Conservation (phyloP, 2,113 vertebrate genomes). For the Trichomycterus rosablanca region DNA sequence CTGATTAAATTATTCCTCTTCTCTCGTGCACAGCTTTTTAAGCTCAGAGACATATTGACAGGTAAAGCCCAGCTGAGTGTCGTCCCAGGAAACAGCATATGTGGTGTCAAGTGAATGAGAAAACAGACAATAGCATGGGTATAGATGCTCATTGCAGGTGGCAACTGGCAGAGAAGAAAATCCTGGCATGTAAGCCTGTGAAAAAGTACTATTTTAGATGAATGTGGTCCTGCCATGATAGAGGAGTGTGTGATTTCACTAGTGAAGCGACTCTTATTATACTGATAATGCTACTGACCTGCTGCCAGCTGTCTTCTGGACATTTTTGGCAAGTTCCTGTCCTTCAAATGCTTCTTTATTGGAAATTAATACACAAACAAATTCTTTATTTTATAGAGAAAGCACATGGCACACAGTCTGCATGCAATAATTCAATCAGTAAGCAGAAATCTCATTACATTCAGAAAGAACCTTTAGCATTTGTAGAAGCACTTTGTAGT, state of each 20-base stretch:
- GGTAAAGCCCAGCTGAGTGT: slow-evolving; percentile 55
- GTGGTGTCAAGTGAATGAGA: slow-evolving; percentile 44
- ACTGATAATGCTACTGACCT: slow-evolving; percentile 36
- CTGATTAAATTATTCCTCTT: slow-evolving; percentile 64
- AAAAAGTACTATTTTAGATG: slow-evolving; percentile 18
- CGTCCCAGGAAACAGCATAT: slow-evolving; percentile 55
- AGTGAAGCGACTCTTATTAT: too few relatives aligned
- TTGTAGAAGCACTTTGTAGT: too few relatives aligned
- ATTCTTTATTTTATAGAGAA: too few relatives aligned
- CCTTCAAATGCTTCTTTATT: slow-evolving; percentile 18
- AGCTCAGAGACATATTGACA: slow-evolving; percentile 65
- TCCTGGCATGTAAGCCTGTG: slow-evolving; percentile 11
- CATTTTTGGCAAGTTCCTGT: slow-evolving; percentile 25
- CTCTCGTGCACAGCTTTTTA: slow-evolving; percentile 25
- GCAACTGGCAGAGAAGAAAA: slow-evolving; percentile 28
- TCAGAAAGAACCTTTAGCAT: too few relatives aligned
- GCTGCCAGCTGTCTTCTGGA: slow-evolving; percentile 46
- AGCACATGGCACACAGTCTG: too few relatives aligned
- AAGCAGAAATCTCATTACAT: too few relatives aligned
- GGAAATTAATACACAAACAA: too few relatives aligned
- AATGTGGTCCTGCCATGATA: slow-evolving; percentile 9
- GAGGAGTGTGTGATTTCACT: slow-evolving; percentile 24
- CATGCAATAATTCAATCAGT: too few relatives aligned
- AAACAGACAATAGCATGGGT: slow-evolving; percentile 35
- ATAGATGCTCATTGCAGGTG: slow-evolving; percentile 38